Evolutionary conservation across 2,113 vertebrate genomes (phyloP).

Genomic region (Dolichotis patagonum): DNA sequence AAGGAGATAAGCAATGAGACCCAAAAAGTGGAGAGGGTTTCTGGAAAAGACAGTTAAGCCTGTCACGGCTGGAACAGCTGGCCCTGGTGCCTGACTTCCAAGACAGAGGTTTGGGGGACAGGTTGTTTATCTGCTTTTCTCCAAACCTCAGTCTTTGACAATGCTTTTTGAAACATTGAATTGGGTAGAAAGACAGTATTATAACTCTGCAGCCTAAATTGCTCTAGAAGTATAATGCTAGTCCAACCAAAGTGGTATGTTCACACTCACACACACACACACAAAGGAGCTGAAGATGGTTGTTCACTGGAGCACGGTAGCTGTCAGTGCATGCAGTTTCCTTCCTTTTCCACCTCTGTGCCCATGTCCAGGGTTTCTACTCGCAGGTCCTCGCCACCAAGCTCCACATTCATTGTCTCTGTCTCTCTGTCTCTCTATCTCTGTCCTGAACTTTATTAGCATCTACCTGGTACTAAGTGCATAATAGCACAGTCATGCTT

Average conservation of each 20-base stretch:
- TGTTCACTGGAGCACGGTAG: not conserved
- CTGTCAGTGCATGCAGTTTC: not conserved
- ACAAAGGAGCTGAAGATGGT: not conserved
- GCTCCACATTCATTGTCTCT: too few relatives aligned
- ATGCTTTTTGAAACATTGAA: not conserved
- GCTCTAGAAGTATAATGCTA: not conserved
- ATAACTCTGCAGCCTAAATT: not conserved
- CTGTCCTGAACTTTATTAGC: not conserved
- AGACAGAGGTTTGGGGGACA: not conserved
- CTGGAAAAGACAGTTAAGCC: not conserved
- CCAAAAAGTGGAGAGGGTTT: not conserved
- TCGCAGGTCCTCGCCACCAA: not conserved
- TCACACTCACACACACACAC: too few relatives aligned
- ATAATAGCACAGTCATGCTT: not conserved
- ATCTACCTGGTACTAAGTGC: not conserved
- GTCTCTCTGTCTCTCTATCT: not conserved
- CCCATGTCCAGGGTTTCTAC: not conserved
- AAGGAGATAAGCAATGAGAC: not conserved
- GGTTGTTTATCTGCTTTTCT: not conserved
- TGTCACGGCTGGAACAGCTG: not conserved
- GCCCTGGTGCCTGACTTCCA: not conserved
- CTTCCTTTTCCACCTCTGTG: not conserved
- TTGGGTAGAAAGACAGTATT: not conserved
- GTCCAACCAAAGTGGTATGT: not conserved
- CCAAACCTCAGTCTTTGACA: not conserved